phyloP scores from a whole-genome alignment of 2,888 invertebrate species.

The Hypsopygia costalis region DNA sequence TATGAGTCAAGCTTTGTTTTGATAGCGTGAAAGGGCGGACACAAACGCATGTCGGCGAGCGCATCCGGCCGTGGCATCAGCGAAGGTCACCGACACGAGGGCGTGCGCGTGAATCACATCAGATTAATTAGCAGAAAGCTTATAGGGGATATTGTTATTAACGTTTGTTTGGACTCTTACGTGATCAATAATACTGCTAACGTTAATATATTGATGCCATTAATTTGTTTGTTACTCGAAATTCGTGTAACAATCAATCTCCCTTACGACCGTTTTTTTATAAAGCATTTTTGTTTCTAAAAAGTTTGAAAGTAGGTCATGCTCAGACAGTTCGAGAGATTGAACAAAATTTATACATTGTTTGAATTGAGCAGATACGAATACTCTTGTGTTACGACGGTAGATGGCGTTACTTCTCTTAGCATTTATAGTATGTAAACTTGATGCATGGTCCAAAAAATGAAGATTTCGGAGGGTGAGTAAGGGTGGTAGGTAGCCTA shows the following conservation, averaged over 20 bases:
- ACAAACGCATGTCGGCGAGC: conserved; percentile 15
- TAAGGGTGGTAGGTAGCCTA: conserved; percentile 8
- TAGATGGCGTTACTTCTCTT: too few relatives aligned
- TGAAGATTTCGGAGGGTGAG: background rate
- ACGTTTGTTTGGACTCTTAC: background rate
- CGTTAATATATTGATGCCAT: conserved; percentile 1
- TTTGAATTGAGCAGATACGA: too few relatives aligned
- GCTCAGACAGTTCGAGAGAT: too few relatives aligned
- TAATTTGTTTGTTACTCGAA: background rate
- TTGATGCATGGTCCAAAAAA: too few relatives aligned
- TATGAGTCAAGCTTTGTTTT: conserved; percentile 11
- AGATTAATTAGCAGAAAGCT: conserved; percentile 35
- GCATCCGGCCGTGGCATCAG: conserved; percentile 53
- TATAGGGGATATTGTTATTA: background rate
- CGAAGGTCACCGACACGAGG: conserved; percentile 66
- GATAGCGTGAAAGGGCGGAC: conserved; percentile 8
- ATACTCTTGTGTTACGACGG: too few relatives aligned
- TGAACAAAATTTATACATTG: too few relatives aligned
- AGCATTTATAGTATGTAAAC: too few relatives aligned
- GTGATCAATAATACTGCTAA: conserved; percentile 3
- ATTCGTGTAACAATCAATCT: background rate
- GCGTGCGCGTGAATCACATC: conserved; percentile 46
- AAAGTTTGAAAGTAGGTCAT: too few relatives aligned
- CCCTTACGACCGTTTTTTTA: background rate
- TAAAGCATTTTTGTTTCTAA: too few relatives aligned